phyloP scores from a whole-genome alignment of 2,113 vertebrate species.

The Charadrius vociferus region DNA sequence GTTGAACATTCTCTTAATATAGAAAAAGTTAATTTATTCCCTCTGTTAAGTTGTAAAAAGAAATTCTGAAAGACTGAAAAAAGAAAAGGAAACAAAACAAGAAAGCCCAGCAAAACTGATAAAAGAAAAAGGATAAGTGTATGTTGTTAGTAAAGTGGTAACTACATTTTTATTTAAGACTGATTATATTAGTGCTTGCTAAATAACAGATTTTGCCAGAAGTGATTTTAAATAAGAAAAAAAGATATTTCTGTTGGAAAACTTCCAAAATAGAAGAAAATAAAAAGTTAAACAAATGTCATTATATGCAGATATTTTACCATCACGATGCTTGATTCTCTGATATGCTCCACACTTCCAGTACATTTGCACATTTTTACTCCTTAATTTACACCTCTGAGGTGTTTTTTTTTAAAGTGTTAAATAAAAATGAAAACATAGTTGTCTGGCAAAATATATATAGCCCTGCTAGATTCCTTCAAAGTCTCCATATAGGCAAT shows the following conservation, averaged over 20 bases:
- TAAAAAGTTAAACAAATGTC: neutral
- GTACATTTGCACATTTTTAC: neutral
- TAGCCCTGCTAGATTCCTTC: neutral
- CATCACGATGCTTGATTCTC: neutral
- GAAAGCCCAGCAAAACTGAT: neutral
- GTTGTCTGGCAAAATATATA: neutral
- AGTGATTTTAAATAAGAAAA: neutral
- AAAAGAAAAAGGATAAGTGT: neutral
- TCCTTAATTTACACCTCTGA: neutral
- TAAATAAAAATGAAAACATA: neutral
- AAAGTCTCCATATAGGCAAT: neutral
- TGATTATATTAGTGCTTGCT: neutral
- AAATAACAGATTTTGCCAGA: neutral
- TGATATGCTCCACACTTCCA: rapidly evolving
- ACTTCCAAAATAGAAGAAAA: neutral
- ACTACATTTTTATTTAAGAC: neutral
- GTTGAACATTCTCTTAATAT: neutral
- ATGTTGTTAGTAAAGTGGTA: neutral
- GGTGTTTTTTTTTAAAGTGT: neutral
- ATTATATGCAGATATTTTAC: neutral
- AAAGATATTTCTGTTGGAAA: neutral
- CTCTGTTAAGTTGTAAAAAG: neutral
- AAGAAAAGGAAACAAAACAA: neutral
- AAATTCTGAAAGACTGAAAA: neutral
- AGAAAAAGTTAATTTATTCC: neutral